Conservation (phyloP, 2,888 invertebrate species). For the Cataglyphis rosenhaueri region DNA sequence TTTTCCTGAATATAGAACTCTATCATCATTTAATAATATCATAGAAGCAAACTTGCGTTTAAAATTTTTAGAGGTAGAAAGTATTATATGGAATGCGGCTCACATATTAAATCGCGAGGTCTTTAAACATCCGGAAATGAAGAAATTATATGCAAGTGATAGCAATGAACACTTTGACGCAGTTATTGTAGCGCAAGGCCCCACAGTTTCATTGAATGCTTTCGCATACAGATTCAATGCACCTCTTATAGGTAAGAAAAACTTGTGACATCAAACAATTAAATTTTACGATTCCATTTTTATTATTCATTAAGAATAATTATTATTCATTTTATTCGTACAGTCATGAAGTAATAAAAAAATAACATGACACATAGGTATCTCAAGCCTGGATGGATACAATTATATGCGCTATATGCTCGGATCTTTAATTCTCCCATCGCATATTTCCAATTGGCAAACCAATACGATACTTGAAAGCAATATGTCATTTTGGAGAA, state of each 20-base stretch:
- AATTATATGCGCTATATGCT: constrained; percentile 50
- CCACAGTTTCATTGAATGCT: constrained; percentile 7
- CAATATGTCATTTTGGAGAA: constrained; percentile 66
- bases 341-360: neutral
- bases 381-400: constrained; percentile 16
- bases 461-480: constrained; percentile 29
- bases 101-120: neutral
- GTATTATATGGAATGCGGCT: accelerated
- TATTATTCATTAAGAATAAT: neutral
- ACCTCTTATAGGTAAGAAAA: constrained; percentile 63
- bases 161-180: constrained; percentile 61
- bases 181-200: constrained; percentile 45
- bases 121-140: constrained; percentile 45
- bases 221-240: constrained; percentile 58
- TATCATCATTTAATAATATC: neutral
- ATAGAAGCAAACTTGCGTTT: neutral
- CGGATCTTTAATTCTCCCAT: constrained; percentile 67
- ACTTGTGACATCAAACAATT: neutral
- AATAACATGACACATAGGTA: constrained; percentile 21
- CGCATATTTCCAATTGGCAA: constrained; percentile 75
- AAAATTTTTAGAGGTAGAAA: neutral
- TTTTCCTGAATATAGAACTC: neutral
- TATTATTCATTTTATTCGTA: neutral
- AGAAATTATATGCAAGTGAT: constrained; percentile 36
- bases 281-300: neutral